Evolutionary conservation across 2,113 vertebrate genomes (phyloP), one percentile per base, ranked within the genome.

Genomic region (Chaetura pelagica): DNA sequence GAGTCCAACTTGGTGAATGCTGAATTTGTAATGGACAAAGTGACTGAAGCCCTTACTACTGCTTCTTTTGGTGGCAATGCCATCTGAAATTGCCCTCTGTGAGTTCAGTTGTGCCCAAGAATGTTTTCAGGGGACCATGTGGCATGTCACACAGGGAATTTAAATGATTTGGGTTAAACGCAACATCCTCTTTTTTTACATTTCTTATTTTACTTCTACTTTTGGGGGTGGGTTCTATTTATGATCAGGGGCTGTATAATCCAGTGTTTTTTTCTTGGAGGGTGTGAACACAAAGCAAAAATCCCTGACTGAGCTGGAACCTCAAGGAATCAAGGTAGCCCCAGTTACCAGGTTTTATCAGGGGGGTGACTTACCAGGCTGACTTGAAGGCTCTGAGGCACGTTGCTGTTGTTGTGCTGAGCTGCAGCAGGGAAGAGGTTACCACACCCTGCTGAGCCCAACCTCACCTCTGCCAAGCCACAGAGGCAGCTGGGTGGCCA

Each of bases 401-500:
- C 0, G 0, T 7, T 26, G 57, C 51, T 67, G 35, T 61, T 67
- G 35, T 61, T 30, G 76, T 2, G 1, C 46, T 48, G 82, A 67
- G 64, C 64, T n/a, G 81, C 55, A 75, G 88, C 42, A 24, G 54
- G 0, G 0, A 1, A 0, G 81, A 81, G 49, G 44, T 77, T 76
- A 11, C 67, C 0, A 0, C 38, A 46, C 32, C 62, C 69, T 26
- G 7, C 68, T 64, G 34, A 32, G 35, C 49, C 18, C 4, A 42
- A 11, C 7, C 8, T 38, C 38, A 0, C 16, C 29, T 6, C 63
- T 55, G 78, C 77, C 55, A 24, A n/a, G 62, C 57, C 7, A 1
- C 23, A 26, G 64, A 35, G 86, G 69, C 82, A 73, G 59, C 82
- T 26, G 75, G n/a, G 19, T 26, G 38, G 51, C 12, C 62, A 26